phyloP scores from a whole-genome alignment of 2,113 vertebrate genomes.

The Rhea pennata region DNA sequence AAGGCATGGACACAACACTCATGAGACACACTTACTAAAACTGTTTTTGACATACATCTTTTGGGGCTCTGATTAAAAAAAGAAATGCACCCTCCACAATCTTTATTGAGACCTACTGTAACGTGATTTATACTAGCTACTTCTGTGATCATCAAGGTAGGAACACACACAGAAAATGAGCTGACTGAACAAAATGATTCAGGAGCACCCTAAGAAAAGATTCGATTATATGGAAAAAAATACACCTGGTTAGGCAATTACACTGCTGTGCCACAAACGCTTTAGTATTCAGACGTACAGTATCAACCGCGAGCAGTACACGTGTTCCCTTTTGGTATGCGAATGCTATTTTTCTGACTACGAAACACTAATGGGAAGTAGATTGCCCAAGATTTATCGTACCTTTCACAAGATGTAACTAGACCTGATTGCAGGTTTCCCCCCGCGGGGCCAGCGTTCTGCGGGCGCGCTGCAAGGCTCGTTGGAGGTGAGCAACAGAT shows the following conservation, averaged over 20 bases:
- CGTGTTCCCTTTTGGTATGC: not conserved
- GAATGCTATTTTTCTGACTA: not conserved
- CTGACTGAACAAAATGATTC: constrained; percentile 1
- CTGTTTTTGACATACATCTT: not conserved
- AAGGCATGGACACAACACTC: not conserved
- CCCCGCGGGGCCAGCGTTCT: not conserved
- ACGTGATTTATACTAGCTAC: not conserved
- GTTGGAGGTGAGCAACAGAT: not conserved
- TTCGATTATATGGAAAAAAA: not conserved
- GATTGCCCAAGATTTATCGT: not conserved
- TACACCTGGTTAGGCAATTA: constrained; percentile 31
- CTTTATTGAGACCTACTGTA: not conserved
- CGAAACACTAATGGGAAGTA: not conserved
- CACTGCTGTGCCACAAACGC: not conserved
- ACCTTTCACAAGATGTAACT: not conserved
- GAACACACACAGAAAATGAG: not conserved
- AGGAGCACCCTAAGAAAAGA: constrained; percentile 21
- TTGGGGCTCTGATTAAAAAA: not conserved
- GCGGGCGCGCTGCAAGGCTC: not conserved
- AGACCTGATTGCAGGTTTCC: not conserved
- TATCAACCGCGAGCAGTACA: not conserved
- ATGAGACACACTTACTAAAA: not conserved
- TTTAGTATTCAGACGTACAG: not conserved
- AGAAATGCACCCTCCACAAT: not conserved
- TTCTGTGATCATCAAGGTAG: not conserved